Conservation (phyloP, 2,888 invertebrate genomes). For the Drosophila lutescens region DNA sequence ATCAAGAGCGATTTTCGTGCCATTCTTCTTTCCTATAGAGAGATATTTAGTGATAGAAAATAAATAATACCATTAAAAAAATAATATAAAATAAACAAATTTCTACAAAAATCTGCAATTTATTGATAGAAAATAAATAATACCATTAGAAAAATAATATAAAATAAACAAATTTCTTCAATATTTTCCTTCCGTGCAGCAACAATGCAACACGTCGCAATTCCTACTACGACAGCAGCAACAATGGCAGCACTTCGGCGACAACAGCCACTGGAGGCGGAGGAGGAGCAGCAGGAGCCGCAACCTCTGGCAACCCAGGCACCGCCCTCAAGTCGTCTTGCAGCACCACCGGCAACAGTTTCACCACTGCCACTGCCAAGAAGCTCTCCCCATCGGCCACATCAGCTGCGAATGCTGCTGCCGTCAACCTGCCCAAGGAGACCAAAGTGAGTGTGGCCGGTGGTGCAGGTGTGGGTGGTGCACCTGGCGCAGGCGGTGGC, state of each 20-base stretch:
- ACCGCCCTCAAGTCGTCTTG: constrained; percentile 53
- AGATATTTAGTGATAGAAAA: too few species aligned
- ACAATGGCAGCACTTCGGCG: constrained; percentile 28
- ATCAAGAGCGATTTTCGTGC: too few species aligned
- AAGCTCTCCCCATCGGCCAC: constrained; percentile 56
- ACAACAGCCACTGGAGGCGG: constrained; percentile 19
- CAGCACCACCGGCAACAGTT: constrained; percentile 36
- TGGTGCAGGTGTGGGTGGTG: constrained; percentile 46
- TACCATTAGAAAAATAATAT: too few species aligned
- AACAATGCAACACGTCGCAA: constrained; percentile 77
- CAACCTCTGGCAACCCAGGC: constrained; percentile 28
- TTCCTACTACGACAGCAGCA: constrained; percentile 73
- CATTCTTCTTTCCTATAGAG: too few species aligned
- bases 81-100: too few species aligned
- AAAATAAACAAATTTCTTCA: too few species aligned
- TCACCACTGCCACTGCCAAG: constrained; percentile 49
- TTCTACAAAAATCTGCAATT: too few species aligned
- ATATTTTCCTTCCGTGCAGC: constrained; percentile 50
- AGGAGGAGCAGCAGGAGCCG: constrained; percentile 3
- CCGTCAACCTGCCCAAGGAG: constrained; percentile 58
- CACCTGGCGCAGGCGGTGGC: constrained; percentile 15
- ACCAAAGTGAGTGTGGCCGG: constrained; percentile 47
- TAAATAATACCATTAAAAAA: too few species aligned
- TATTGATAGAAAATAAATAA: too few species aligned
- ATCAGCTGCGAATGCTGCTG: constrained; percentile 24